These are phyloP conservation scores for Ariolimax columbianus DNA, from an alignment of 2,888 invertebrate species.

Conservation along the genomic window DNA sequence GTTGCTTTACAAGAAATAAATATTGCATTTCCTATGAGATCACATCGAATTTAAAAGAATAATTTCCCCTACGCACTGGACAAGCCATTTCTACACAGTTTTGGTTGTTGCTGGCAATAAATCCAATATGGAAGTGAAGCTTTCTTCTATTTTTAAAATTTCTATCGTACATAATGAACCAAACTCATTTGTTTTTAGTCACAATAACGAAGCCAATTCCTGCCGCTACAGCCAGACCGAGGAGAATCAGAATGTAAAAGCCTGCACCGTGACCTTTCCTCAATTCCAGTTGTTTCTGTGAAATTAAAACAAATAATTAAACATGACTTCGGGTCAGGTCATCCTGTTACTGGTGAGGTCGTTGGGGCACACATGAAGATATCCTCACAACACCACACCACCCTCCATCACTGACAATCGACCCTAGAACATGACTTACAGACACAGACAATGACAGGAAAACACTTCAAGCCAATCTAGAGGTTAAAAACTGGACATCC, in stretches of 20 bases:
- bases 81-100: background rate
- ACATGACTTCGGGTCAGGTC: no score
- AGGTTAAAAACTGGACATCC: no score
- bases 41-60: background rate
- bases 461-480: no score
- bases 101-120: background rate
- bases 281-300: conserved; percentile 47
- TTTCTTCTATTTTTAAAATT: conserved; percentile 18
- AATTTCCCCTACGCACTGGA: background rate
- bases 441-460: no score
- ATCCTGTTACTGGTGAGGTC: no score
- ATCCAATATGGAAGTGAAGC: background rate
- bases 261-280: conserved; percentile 43
- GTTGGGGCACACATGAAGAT: no score
- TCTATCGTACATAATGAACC: conserved; percentile 13
- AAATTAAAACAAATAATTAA: conserved; percentile 2
- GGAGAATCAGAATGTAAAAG: conserved; percentile 30
- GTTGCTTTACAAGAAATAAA: background rate
- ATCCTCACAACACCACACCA: no score
- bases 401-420: no score
- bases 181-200: conserved; percentile 47
- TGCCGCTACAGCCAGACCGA: conserved; percentile 43
- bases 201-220: conserved; percentile 46
- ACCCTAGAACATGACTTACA: no score
- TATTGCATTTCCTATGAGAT: background rate